Evolutionary conservation across 2,888 invertebrate species (phyloP).

Genomic region (Gastracanthus pulcherrimus): DNA sequence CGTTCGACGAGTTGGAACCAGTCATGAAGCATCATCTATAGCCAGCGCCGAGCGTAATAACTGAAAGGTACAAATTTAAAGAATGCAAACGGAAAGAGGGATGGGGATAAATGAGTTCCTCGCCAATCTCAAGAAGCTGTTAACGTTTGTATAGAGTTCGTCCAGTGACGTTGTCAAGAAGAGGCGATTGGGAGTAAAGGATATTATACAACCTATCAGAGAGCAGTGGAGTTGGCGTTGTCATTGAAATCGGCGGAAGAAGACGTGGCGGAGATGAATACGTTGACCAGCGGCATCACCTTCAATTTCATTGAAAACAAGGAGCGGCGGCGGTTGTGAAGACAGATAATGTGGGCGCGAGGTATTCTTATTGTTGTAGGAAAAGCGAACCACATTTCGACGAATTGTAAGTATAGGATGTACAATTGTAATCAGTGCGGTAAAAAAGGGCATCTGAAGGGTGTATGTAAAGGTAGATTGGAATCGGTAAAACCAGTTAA

Average conservation of each 20-base stretch:
- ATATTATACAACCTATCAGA: not conserved
- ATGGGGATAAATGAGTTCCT: not conserved
- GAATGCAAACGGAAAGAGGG: not conserved
- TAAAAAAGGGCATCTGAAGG: not conserved
- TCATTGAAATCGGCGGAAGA: not conserved
- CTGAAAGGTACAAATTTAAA: not conserved
- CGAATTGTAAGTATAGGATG: not conserved
- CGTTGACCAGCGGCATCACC: no score
- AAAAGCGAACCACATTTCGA: not conserved
- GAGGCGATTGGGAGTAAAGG: not conserved
- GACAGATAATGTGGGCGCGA: no score
- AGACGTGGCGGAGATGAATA: not conserved
- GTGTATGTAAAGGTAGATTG: not conserved
- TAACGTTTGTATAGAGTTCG: not conserved
- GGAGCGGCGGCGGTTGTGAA: not conserved
- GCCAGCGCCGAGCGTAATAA: not conserved
- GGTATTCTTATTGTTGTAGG: not conserved
- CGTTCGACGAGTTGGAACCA: not conserved
- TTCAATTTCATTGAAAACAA: no score
- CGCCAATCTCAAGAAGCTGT: not conserved
- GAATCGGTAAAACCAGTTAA: no score
- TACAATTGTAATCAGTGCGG: not conserved
- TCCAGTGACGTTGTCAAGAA: not conserved
- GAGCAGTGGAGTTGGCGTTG: not conserved
- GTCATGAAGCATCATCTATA: not conserved